phyloP scores from a whole-genome alignment of 2,113 vertebrate genomes.

The Daphoenositta chrysoptera region DNA sequence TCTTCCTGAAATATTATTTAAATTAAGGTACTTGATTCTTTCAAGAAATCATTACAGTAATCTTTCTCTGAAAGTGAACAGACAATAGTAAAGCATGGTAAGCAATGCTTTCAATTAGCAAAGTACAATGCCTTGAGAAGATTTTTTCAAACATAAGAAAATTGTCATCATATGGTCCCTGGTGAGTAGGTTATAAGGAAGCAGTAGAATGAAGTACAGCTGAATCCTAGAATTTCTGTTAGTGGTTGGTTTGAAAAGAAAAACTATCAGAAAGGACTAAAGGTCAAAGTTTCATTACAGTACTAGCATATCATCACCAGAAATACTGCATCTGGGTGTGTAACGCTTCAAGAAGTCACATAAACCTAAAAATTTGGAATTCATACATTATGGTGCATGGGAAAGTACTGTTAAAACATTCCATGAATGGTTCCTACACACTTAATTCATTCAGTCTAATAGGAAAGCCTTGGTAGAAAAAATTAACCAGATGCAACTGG shows the following conservation, averaged over 20 bases:
- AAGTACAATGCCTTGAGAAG: not conserved
- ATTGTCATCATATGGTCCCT: not conserved
- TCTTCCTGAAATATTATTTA: not conserved
- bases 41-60: not conserved
- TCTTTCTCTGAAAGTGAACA: not conserved
- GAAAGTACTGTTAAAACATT: not conserved
- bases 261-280: not conserved
- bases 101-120: not conserved
- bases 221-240: not conserved
- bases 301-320: not conserved
- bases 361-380: not conserved
- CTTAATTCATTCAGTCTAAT: not conserved
- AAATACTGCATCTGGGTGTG: not conserved
- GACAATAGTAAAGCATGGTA: not conserved
- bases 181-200: not conserved
- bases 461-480: not conserved
- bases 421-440: not conserved
- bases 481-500: not conserved
- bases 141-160: not conserved
- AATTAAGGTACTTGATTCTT: not conserved
- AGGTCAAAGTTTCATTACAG: not conserved
- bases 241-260: not conserved
- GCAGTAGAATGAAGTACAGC: not conserved
- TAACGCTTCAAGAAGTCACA: not conserved
- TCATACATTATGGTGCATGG: not conserved